Percentiles rank a stretch among this genome's conserved stretches.
Evolutionary conservation across 2,797 vertebrate genomes (phyloP).

Genomic region (Gymnoscopelus microlampas): DNA sequence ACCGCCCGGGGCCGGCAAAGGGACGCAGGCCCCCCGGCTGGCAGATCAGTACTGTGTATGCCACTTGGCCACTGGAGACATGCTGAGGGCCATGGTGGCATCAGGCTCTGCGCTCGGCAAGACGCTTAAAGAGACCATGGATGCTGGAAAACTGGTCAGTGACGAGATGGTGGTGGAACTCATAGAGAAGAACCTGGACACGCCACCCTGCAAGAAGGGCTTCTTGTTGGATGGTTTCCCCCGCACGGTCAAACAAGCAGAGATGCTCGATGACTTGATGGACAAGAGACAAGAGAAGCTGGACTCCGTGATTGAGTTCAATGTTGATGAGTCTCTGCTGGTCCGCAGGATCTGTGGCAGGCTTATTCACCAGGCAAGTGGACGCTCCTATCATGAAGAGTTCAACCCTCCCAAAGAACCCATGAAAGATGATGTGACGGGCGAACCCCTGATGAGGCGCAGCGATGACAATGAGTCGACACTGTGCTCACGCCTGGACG

Average conservation of each 20-base stretch:
- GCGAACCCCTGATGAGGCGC: too few relatives aligned
- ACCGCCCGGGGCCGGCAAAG: constrained; percentile 95
- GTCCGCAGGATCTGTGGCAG: constrained; percentile 96
- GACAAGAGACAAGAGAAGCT: constrained; percentile 92
- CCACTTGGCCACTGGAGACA: constrained; percentile 96
- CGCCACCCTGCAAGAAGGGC: constrained; percentile 89
- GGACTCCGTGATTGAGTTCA: constrained; percentile 94
- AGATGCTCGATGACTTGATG: constrained; percentile 94
- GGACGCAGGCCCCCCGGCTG: constrained; percentile 96
- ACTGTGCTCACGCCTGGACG: too few relatives aligned
- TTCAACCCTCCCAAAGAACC: constrained; percentile 94
- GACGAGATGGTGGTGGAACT: constrained; percentile 99
- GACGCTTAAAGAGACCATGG: constrained; percentile 94
- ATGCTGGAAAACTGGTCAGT: constrained; percentile 95
- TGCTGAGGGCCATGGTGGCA: constrained; percentile 98
- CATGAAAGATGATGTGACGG: constrained; percentile 90
- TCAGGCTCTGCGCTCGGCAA: constrained; percentile 94
- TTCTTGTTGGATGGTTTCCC: constrained; percentile 97
- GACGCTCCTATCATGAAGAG: constrained; percentile 96
- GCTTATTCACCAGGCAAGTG: constrained; percentile 86
- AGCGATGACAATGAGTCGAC: too few relatives aligned
- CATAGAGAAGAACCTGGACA: constrained; percentile 96
- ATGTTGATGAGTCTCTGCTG: constrained; percentile 90
- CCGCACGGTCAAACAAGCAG: constrained; percentile 94
- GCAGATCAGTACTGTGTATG: constrained; percentile 94